phyloP scores from a whole-genome alignment of 2,797 vertebrate genomes.

The Acestrorhynchus altus region DNA sequence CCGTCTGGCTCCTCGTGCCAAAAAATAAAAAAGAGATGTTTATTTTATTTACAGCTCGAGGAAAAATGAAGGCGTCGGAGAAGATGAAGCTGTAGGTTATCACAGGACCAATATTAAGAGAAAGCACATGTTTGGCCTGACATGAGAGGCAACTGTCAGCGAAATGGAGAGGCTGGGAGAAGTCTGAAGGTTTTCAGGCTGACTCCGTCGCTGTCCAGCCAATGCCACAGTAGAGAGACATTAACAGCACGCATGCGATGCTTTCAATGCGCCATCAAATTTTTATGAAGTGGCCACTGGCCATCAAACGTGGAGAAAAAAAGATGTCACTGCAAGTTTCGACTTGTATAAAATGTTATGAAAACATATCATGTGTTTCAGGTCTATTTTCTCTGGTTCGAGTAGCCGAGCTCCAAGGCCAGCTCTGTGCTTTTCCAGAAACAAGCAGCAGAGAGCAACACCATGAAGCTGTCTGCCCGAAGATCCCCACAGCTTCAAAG shows the following conservation, averaged over 20 bases:
- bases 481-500: slow-evolving; percentile 67
- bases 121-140: slow-evolving; percentile 77
- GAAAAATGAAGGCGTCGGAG: slow-evolving; percentile 55
- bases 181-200: slow-evolving; percentile 37
- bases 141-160: slow-evolving; percentile 70
- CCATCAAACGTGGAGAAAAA: slow-evolving; percentile 36
- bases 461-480: slow-evolving; percentile 64
- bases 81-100: slow-evolving; percentile 61
- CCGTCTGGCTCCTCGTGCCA: slow-evolving; percentile 62
- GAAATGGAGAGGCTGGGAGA: slow-evolving; percentile 54
- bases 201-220: slow-evolving; percentile 49
- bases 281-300: slow-evolving; percentile 53
- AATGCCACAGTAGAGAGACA: slow-evolving; percentile 47
- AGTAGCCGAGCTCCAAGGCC: slow-evolving; percentile 44
- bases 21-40: slow-evolving; percentile 63
- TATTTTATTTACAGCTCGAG: slow-evolving; percentile 65
- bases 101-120: slow-evolving; percentile 65
- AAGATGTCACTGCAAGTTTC: slow-evolving; percentile 35
- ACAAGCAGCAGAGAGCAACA: slow-evolving; percentile 54
- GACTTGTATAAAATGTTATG: slow-evolving; percentile 45
- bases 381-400: slow-evolving; percentile 40
- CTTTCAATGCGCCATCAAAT: slow-evolving; percentile 48
- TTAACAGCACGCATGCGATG: slow-evolving; percentile 49
- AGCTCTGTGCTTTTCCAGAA: slow-evolving; percentile 59
- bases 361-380: slow-evolving; percentile 35